Conservation (phyloP, 2,797 vertebrate species). For the Peromyscus aztecus region DNA sequence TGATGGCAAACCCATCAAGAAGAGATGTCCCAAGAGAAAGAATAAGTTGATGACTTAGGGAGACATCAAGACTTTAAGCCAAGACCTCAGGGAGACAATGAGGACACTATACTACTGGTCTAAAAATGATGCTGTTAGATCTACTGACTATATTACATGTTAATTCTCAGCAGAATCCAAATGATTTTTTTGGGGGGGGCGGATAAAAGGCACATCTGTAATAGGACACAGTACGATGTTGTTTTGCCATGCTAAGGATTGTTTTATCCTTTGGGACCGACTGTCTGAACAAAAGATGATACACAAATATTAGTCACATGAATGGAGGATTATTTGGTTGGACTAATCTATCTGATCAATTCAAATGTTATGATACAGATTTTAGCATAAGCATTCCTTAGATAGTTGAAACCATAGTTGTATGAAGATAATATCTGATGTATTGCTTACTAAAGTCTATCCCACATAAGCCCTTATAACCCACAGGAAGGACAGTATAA, state of each 20-base stretch:
- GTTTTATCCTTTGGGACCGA: not conserved
- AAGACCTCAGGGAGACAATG: not conserved
- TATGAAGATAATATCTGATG: not conserved
- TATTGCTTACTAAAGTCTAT: not conserved
- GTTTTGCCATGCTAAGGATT: not conserved
- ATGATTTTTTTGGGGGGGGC: not conserved
- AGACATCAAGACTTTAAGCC: not conserved
- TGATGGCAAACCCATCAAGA: not conserved
- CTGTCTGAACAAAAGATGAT: not conserved
- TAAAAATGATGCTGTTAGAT: not conserved
- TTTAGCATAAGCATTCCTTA: not conserved
- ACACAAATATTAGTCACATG: not conserved
- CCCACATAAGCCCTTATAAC: not conserved
- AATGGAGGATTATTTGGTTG: not conserved
- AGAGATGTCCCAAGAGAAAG: not conserved
- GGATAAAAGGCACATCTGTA: not conserved
- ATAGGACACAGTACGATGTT: not conserved
- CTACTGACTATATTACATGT: not conserved
- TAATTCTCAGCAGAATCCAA: not conserved
- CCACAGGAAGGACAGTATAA: not conserved
- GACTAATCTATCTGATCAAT: not conserved
- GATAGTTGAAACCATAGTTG: not conserved
- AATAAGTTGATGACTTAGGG: not conserved
- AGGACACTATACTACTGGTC: not conserved
- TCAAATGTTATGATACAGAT: not conserved